Conservation (phyloP, 2,888 invertebrate species). For the Electrophaes corylata region DNA sequence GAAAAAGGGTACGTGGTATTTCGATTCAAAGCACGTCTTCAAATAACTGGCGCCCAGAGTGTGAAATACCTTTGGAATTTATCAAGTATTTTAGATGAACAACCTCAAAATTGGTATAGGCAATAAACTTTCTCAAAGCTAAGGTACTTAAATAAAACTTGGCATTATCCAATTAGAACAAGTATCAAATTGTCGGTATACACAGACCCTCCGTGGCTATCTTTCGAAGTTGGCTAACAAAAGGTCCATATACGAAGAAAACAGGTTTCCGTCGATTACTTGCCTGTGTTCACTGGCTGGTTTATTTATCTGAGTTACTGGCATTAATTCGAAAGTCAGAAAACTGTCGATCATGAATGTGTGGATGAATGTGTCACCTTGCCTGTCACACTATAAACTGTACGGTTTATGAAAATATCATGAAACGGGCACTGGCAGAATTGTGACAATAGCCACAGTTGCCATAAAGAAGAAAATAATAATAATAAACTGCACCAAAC, state of each 20-base stretch:
- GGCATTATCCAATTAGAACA: conserved; percentile 45
- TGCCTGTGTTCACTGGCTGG: too few relatives aligned
- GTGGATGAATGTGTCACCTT: not conserved
- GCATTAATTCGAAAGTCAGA: too few relatives aligned
- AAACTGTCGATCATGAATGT: too few relatives aligned
- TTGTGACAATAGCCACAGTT: too few relatives aligned
- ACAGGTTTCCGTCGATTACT: not conserved
- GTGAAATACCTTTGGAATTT: conserved; percentile 10
- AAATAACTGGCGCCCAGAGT: conserved; percentile 22
- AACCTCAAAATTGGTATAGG: conserved; percentile 7
- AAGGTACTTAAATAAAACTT: conserved; percentile 21
- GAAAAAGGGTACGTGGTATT: conserved; percentile 11
- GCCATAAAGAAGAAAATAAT: too few relatives aligned
- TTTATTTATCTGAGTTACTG: too few relatives aligned
- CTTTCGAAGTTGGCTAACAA: conserved; percentile 55
- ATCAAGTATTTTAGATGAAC: conserved; percentile 12
- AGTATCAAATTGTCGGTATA: conserved; percentile 43
- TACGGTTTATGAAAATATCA: too few relatives aligned
- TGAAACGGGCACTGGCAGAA: too few relatives aligned
- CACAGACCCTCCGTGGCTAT: conserved; percentile 52
- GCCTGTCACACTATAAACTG: too few relatives aligned
- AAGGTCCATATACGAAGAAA: conserved; percentile 26
- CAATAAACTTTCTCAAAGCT: conserved; percentile 11
- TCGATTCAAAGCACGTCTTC: conserved; percentile 21
- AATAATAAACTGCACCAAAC: too few relatives aligned